Evolutionary conservation across 2,797 vertebrate genomes (phyloP).

Genomic region (Sternarchorhynchus goeldii): DNA sequence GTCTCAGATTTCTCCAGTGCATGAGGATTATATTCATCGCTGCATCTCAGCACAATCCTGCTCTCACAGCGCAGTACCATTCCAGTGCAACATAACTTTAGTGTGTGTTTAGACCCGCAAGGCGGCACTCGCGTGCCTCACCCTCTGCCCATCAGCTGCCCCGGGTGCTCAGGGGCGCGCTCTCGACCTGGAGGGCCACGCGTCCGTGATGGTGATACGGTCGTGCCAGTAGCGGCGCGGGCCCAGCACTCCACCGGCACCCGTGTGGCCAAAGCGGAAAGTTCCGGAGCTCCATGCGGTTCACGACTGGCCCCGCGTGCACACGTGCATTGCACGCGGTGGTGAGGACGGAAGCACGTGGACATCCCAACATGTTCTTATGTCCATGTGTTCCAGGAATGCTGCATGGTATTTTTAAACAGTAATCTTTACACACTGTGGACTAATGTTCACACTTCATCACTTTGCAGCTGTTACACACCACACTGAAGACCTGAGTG

Average conservation of each 20-base stretch:
- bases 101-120: background rate
- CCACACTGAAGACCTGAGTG: background rate
- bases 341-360: slow-evolving; percentile 57
- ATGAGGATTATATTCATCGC: slow-evolving; percentile 27
- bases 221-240: slow-evolving; percentile 52
- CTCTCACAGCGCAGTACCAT: slow-evolving; percentile 1
- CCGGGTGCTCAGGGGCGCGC: slow-evolving; percentile 13
- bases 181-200: no score
- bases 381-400: no score
- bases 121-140: slow-evolving; percentile 21
- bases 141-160: background rate
- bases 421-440: no score
- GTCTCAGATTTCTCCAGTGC: slow-evolving; percentile 11
- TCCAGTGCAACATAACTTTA: background rate
- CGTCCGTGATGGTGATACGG: slow-evolving; percentile 13
- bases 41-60: background rate
- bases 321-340: slow-evolving; percentile 52
- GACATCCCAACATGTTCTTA: background rate
- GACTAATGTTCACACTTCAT: background rate
- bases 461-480: background rate
- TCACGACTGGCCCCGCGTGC: slow-evolving; percentile 53
- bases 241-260: slow-evolving; percentile 60
- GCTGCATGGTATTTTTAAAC: no score
- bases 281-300: slow-evolving; percentile 33
- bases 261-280: slow-evolving; percentile 40